Evolutionary conservation across 2,888 invertebrate species (phyloP), one percentile per base, ranked within the genome.

Genomic region (Scaeva pyrastri): DNA sequence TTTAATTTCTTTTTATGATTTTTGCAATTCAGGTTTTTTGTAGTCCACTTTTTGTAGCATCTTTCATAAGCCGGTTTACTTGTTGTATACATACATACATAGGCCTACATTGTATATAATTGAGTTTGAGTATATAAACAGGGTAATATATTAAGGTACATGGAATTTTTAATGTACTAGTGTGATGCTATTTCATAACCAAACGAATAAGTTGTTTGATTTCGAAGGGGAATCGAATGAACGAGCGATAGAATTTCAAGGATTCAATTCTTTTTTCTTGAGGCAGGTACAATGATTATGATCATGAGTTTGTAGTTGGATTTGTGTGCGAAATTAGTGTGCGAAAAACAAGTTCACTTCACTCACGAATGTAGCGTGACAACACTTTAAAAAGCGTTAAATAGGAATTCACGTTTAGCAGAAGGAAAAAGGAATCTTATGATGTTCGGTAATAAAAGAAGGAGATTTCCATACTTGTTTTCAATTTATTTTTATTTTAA

Each of bases 251-350:
- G 16, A 12, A 50, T 21, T 31, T 23, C 19, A 50, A 68, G 21
- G 39, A 50, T 68, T 68, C 39, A 50, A 68, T 68, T 68, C n/a
- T 36, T 50, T 36, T 21, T 68, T 68, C 66, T 68, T 68, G 66
- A 68, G 66, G 66, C 66, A 68, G 66, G 66, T 68, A 68, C 66
- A 45, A 14, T n/a, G 19, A 26, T 55, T 16, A 55, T 26, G 8
- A 26, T 11, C 8, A 19, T 19, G 19, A 11, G 12, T 6, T 2
- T 7, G 2, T 1, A 14, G 55, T 8, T 14, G 12, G 14, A n/a
- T n/a, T n/a, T n/a, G 10, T 4, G 14, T 21, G 19, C 19, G 26
- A 11, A 7, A 36, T 16, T 16, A 11, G 7, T 6, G 1, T 7
- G 2, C 8, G 12, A 10, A 31, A 66, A 68, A 68, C 66, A 68